Base-by-base conservation (phyloP, 2,888 invertebrate genomes). In the Gastrophysa polygoni region DNA sequence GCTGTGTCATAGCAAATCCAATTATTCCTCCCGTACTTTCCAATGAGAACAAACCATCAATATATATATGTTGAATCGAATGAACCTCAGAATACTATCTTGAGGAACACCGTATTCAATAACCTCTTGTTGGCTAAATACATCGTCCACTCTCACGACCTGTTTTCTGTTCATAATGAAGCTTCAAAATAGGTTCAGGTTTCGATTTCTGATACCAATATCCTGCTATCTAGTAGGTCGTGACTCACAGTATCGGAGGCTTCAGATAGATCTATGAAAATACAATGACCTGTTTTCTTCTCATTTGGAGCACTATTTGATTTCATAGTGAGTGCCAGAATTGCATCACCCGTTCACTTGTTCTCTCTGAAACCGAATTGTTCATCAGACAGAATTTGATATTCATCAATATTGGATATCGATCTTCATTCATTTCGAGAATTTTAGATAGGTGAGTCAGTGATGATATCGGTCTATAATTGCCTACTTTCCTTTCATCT, bases 1-100 rank as follows among this genome's bases (percentile, higher is more conserved):
- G 21, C 57, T 29, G 48, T 57, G 34, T 57, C 48, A 57, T 57
- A 17, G 57, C 57, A 47, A 48, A 57, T 20, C 57, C 21, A 18
- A 57, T 57, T 6, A 56, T 56, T 7, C 47, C 29, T 16, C 44
- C 56, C 2, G 28, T 44, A 21, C 17, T 48, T 43, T 29, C 20
- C 16, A 46, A 17, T 21, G 29, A 24, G 34, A 57, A 46, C 11
- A 57, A 28, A 29, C 34, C 32, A 50, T 51, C 51, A 11, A 51
- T 29, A 29, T 59, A n/a, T n/a, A 51, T 4, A 59, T 32, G 11
- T 43, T 51, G 46, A 59, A 59, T 17, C 51, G 20, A 32, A 59
- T 17, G n/a, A 51, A 51, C 29, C 58, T 51, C 32, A 59, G 51
- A n/a, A 59, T 21, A 29, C 48, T 46, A 6, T 51, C 58, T 43